Conservation (phyloP, 2,113 vertebrate species). For the Dasyornis broadbenti region DNA sequence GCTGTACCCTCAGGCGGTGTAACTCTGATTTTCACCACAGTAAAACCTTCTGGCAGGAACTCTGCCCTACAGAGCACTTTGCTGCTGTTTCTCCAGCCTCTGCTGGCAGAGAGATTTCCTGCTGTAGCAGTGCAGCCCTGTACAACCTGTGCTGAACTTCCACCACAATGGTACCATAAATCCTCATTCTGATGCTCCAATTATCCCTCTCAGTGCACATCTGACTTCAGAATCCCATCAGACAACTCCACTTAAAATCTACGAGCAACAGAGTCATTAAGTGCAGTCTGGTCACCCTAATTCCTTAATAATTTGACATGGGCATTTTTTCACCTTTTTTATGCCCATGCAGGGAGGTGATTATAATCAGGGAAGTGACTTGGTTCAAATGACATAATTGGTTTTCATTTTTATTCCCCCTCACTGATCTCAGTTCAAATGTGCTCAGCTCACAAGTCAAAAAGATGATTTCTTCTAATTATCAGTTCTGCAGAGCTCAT, state of each 20-base stretch:
- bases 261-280: not conserved
- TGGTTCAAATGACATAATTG: conserved; percentile 55
- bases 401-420: conserved; percentile 58
- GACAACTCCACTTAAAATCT: conserved; percentile 42
- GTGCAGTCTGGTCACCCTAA: conserved; percentile 28
- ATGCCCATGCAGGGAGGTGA: conserved; percentile 21
- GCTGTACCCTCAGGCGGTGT: conserved; percentile 15
- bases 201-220: not conserved
- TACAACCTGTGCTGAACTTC: not conserved
- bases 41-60: not conserved
- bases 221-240: conserved; percentile 1
- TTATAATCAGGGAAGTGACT: conserved; percentile 31
- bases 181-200: not conserved
- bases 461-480: conserved; percentile 64
- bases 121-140: not conserved
- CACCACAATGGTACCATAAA: not conserved
- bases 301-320: conserved; percentile 48
- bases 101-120: not conserved
- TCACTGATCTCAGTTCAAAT: conserved; percentile 59
- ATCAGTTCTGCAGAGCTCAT: conserved; percentile 36
- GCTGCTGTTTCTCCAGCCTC: not conserved
- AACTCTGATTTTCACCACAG: conserved; percentile 31
- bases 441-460: conserved; percentile 47
- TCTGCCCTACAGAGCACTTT: not conserved
- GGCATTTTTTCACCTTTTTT: conserved; percentile 49